A percentile compares a stretch with the other conserved stretches of the same genome.
Conservation (phyloP, 92 coral and sea anemone species). For the Siderastrea radians region DNA sequence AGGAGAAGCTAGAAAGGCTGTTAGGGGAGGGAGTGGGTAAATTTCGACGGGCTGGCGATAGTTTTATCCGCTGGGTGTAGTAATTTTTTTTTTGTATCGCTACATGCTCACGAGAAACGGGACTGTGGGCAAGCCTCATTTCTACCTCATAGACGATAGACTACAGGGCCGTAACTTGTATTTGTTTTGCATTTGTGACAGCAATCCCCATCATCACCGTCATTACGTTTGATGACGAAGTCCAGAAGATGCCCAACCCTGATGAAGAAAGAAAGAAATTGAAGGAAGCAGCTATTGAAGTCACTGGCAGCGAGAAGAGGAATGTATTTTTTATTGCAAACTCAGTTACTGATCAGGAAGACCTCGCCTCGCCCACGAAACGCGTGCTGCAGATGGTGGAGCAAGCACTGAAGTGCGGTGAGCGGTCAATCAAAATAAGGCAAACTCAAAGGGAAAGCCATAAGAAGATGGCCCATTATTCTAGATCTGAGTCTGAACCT, state of each 20-base stretch:
- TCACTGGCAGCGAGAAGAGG: slow-evolving; percentile 16
- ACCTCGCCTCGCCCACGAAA: slow-evolving; percentile 2
- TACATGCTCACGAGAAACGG: too few species aligned
- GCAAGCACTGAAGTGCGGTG: slow-evolving; percentile 15
- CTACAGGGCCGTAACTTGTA: neutral
- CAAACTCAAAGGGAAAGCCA: slow-evolving; percentile 14
- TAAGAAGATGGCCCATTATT: neutral
- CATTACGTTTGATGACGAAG: slow-evolving; percentile 25
- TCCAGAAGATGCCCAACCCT: slow-evolving; percentile 2
- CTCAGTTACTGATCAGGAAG: neutral
- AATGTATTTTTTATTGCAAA: slow-evolving; percentile 27
- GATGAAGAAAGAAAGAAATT: neutral
- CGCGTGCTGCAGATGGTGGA: slow-evolving; percentile 19
- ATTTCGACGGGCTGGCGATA: neutral
- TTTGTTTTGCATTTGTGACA: neutral
- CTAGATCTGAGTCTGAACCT: neutral
- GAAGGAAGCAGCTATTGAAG: slow-evolving; percentile 7
- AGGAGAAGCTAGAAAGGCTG: neutral
- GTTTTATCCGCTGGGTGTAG: neutral
- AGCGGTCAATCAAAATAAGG: slow-evolving; percentile 21
- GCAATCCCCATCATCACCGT: slow-evolving; percentile 28
- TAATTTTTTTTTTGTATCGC: neutral
- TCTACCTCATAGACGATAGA: neutral
- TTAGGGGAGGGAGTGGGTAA: neutral
- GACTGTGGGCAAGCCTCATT: neutral